phyloP scores from a whole-genome alignment of 2,888 invertebrate species.

The Limenitis arthemis region DNA sequence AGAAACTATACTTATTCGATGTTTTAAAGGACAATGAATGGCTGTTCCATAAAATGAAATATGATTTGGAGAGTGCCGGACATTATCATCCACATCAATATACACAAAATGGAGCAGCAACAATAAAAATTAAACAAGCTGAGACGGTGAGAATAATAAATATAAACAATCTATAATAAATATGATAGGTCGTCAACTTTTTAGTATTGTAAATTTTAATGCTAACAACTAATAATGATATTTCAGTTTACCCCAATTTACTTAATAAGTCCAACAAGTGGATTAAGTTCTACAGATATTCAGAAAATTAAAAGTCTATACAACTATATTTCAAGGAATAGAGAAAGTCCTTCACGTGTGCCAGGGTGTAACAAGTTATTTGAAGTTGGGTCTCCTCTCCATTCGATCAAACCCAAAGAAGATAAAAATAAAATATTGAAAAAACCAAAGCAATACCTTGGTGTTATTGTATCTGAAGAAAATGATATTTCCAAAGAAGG shows the following conservation, averaged over 20 bases:
- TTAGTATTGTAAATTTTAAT: not conserved
- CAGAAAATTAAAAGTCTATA: constrained; percentile 48
- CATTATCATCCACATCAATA: constrained; percentile 43
- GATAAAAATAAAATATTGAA: constrained; percentile 26
- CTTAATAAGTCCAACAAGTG: constrained; percentile 12
- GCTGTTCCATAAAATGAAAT: constrained; percentile 43
- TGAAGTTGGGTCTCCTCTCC: constrained; percentile 31
- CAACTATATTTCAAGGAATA: constrained; percentile 35
- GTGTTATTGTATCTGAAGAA: not conserved
- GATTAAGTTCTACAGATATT: constrained; percentile 36
- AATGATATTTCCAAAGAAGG: not conserved
- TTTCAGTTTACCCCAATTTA: constrained; percentile 9
- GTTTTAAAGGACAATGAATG: constrained; percentile 37
- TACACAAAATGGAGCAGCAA: constrained; percentile 41
- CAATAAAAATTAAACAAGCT: constrained; percentile 31
- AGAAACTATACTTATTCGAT: constrained; percentile 38
- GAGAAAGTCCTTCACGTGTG: constrained; percentile 18
- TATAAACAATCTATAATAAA: not conserved
- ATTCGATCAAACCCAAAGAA: constrained; percentile 12
- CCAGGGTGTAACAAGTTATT: constrained; percentile 43
- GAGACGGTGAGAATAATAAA: constrained; percentile 4
- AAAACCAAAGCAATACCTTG: constrained; percentile 35
- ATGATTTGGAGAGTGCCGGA: constrained; percentile 46
- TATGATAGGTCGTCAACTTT: not conserved
- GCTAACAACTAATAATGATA: not conserved